Evolutionary conservation across 2,113 vertebrate genomes (phyloP).

Genomic region (Megaleporinus macrocephalus): DNA sequence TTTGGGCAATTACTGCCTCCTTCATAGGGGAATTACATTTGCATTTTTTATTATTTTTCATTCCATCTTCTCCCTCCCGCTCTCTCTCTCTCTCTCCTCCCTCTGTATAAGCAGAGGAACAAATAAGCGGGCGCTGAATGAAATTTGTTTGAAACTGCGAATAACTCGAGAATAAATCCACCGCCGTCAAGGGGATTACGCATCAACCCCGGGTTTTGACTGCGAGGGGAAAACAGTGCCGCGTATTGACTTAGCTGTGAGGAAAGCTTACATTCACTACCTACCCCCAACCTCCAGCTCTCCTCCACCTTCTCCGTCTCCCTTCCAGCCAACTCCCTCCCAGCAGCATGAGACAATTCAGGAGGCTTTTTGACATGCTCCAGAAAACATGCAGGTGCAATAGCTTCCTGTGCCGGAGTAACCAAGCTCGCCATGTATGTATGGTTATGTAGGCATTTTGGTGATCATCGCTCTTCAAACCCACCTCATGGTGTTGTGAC

Average conservation of each 20-base stretch:
- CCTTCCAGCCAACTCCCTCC: too few relatives aligned
- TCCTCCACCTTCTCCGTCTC: not conserved
- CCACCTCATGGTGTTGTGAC: too few relatives aligned
- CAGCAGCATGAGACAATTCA: too few relatives aligned
- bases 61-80: constrained; percentile 53
- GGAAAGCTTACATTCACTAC: constrained; percentile 35
- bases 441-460: too few relatives aligned
- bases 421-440: too few relatives aligned
- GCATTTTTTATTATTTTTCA: constrained; percentile 73
- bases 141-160: constrained; percentile 65
- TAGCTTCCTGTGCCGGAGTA: constrained; percentile 5
- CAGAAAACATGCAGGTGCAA: constrained; percentile 22
- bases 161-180: constrained; percentile 58
- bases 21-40: constrained; percentile 75
- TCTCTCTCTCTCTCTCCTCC: constrained; percentile 26
- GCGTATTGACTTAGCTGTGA: constrained; percentile 51
- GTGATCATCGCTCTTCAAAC: too few relatives aligned
- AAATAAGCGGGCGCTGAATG: constrained; percentile 34
- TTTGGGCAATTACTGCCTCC: constrained; percentile 75
- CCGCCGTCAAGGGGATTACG: constrained; percentile 54
- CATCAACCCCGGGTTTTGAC: constrained; percentile 59
- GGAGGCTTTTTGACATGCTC: constrained; percentile 17
- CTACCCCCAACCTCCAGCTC: not conserved
- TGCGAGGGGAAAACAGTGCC: constrained; percentile 63
- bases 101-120: constrained; percentile 41